Evolutionary conservation across 2,888 invertebrate genomes (phyloP).

Genomic region (Drosophila multiciliata): DNA sequence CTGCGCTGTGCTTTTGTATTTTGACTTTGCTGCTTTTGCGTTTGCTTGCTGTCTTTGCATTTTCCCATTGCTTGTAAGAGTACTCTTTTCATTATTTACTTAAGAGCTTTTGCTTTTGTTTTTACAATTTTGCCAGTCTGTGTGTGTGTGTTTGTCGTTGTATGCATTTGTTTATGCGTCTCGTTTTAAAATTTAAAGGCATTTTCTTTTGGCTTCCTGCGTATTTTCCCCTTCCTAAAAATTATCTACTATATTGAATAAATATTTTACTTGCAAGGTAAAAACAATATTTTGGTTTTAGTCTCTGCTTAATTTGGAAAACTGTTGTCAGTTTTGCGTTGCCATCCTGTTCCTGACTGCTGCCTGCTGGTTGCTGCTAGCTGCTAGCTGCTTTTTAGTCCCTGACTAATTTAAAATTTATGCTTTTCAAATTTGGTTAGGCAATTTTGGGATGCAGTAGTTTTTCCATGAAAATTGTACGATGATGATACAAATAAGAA

Average conservation of each 20-base stretch:
- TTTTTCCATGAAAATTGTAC: slow-evolving; percentile 45
- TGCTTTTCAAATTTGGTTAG: slow-evolving; percentile 60
- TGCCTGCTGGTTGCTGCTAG: neutral
- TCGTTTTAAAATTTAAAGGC: slow-evolving; percentile 80
- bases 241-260: slow-evolving; percentile 74
- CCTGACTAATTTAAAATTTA: slow-evolving; percentile 69
- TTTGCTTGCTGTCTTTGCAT: slow-evolving; percentile 48
- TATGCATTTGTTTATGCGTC: slow-evolving; percentile 79
- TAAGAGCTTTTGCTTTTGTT: slow-evolving; percentile 66
- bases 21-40: slow-evolving; percentile 37
- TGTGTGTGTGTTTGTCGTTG: slow-evolving; percentile 37
- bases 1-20: slow-evolving; percentile 39
- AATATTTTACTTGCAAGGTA: slow-evolving; percentile 81
- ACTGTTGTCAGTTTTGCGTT: slow-evolving; percentile 25
- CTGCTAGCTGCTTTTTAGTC: slow-evolving; percentile 30
- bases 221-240: slow-evolving; percentile 15
- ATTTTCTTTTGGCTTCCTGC: slow-evolving; percentile 54
- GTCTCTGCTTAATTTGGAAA: slow-evolving; percentile 70
- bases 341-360: slow-evolving; percentile 23
- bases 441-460: slow-evolving; percentile 46
- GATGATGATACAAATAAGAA: slow-evolving; percentile 23
- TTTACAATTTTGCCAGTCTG: slow-evolving; percentile 24
- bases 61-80: slow-evolving; percentile 59
- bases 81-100: slow-evolving; percentile 71
- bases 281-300: slow-evolving; percentile 78